phyloP scores from a whole-genome alignment of 2,797 vertebrate species.

The Lophura swinhoii region DNA sequence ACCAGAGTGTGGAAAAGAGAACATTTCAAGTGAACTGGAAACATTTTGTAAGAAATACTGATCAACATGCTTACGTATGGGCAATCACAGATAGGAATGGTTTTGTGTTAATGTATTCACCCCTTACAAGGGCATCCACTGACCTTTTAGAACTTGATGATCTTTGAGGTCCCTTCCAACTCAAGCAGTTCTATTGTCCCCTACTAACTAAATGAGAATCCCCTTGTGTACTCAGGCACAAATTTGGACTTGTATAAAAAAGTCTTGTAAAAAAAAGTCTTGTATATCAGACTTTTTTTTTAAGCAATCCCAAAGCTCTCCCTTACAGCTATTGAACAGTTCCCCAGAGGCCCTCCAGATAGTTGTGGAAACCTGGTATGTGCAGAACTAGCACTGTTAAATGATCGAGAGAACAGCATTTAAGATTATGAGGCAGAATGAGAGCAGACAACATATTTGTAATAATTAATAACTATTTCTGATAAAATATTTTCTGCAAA shows the following conservation, averaged over 20 bases:
- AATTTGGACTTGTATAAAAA: too few species aligned
- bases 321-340: neutral
- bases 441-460: neutral
- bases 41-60: neutral
- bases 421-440: neutral
- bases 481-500: neutral
- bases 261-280: too few species aligned
- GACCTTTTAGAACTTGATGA: neutral
- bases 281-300: neutral
- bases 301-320: neutral
- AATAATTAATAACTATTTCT: neutral
- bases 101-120: neutral
- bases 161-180: too few species aligned
- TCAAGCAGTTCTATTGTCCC: neutral
- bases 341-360: neutral
- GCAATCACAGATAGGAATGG: neutral
- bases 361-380: neutral
- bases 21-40: neutral
- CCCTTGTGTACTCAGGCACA: neutral
- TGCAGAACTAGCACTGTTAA: neutral
- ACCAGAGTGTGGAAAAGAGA: rapidly evolving
- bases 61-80: neutral
- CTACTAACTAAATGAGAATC: neutral
- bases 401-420: neutral
- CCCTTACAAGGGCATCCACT: neutral